Conservation (phyloP, 2,113 vertebrate genomes). For the Mixornis gularis region DNA sequence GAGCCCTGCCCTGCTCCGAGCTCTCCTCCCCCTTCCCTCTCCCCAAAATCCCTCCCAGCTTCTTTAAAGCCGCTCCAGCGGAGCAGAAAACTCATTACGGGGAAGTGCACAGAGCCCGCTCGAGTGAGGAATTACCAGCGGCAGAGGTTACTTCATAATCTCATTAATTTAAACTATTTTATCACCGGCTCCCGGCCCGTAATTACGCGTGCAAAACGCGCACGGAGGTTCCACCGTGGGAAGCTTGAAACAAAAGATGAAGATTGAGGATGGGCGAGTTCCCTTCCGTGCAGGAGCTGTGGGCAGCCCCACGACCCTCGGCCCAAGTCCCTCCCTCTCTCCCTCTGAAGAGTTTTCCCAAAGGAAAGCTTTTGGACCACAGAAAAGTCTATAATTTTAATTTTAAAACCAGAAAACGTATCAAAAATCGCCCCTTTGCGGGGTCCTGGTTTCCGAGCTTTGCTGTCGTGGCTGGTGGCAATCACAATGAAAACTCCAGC, state of each 20-base stretch:
- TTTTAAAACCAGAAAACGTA: neutral
- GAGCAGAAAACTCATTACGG: conserved; percentile 51
- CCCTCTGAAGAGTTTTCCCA: neutral
- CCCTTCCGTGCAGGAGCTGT: accelerated
- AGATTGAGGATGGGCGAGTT: neutral
- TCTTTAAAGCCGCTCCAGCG: conserved; percentile 12
- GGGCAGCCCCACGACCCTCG: accelerated
- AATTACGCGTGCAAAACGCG: neutral
- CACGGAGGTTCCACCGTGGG: neutral
- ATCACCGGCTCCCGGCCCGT: conserved; percentile 30
- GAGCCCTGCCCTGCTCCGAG: accelerated
- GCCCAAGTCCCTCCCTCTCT: accelerated
- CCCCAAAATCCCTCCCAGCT: neutral
- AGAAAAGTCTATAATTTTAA: neutral
- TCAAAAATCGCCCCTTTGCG: neutral
- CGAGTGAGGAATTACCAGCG: conserved; percentile 30
- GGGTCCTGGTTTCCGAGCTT: neutral
- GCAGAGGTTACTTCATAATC: conserved; percentile 40
- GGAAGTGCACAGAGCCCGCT: neutral
- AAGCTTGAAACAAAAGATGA: neutral
- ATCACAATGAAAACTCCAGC: neutral
- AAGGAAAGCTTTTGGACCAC: neutral
- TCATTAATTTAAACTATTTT: conserved; percentile 49
- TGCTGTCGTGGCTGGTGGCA: accelerated
- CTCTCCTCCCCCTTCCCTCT: neutral